Conservation (phyloP, 2,113 vertebrate genomes). For the Picathartes gymnocephalus region DNA sequence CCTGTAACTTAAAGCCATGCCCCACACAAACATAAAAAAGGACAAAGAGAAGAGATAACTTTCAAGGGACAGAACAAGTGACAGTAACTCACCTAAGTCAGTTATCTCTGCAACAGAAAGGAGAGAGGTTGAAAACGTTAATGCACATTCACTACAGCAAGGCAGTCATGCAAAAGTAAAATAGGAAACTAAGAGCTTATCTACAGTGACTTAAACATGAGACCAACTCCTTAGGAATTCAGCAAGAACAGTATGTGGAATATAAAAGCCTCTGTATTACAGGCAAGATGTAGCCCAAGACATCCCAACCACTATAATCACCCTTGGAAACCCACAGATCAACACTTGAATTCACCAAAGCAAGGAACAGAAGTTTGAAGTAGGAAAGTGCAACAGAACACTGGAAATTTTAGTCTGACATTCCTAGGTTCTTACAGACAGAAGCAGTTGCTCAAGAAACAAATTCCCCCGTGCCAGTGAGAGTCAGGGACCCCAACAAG, state of each 20-base stretch:
- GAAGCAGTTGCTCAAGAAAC: background rate
- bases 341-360: background rate
- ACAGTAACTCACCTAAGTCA: slow-evolving; percentile 79
- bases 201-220: background rate
- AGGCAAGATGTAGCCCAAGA: background rate
- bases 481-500: background rate
- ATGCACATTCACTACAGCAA: background rate
- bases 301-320: background rate
- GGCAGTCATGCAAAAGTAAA: background rate
- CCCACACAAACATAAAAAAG: background rate
- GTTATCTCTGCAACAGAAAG: slow-evolving; percentile 81
- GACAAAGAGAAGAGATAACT: background rate
- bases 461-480: background rate
- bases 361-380: background rate
- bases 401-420: background rate
- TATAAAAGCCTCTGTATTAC: background rate
- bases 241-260: background rate
- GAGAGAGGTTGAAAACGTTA: slow-evolving; percentile 66
- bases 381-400: background rate
- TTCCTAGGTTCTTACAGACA: background rate
- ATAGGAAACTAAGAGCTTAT: background rate
- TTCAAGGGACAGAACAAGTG: background rate
- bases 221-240: background rate
- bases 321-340: background rate
- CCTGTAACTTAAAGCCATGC: background rate